A percentile compares a stretch with the other conserved stretches of the same genome.
Conservation (phyloP, 2,113 vertebrate genomes). For the Aix galericulata region DNA sequence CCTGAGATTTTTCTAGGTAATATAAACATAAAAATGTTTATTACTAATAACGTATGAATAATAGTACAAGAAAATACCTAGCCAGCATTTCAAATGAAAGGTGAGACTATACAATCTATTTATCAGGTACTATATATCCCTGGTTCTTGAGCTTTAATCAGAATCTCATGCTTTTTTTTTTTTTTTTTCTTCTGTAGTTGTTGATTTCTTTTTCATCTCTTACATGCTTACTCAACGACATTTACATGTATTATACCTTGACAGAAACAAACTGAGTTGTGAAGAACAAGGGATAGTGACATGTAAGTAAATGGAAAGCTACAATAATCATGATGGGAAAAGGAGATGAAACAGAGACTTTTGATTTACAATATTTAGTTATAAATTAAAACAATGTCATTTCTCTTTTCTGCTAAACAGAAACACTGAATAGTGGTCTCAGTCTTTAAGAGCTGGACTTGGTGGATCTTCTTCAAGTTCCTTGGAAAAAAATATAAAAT, state of each 20-base stretch:
- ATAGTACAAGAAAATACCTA: not conserved
- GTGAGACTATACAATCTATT: not conserved
- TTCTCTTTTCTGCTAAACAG: not conserved
- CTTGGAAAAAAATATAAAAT: not conserved
- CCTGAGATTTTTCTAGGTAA: not conserved
- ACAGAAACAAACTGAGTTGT: not conserved
- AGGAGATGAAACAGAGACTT: not conserved
- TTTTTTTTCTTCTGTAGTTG: not conserved
- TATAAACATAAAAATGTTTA: too few relatives aligned
- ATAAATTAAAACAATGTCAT: not conserved
- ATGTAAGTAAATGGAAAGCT: not conserved
- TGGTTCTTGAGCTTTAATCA: not conserved
- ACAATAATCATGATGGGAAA: not conserved
- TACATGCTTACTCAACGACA: not conserved
- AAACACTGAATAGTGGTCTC: not conserved
- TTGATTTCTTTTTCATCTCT: not conserved
- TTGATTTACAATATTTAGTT: not conserved
- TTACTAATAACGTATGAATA: not conserved
- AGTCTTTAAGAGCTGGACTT: not conserved
- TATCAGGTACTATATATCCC: not conserved
- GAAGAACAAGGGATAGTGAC: not conserved
- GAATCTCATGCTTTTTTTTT: not conserved
- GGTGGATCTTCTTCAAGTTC: not conserved
- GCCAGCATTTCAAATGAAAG: not conserved
- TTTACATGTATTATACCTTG: not conserved